phyloP scores from a whole-genome alignment of 2,888 invertebrate genomes.

The Halocaridina rubra region DNA sequence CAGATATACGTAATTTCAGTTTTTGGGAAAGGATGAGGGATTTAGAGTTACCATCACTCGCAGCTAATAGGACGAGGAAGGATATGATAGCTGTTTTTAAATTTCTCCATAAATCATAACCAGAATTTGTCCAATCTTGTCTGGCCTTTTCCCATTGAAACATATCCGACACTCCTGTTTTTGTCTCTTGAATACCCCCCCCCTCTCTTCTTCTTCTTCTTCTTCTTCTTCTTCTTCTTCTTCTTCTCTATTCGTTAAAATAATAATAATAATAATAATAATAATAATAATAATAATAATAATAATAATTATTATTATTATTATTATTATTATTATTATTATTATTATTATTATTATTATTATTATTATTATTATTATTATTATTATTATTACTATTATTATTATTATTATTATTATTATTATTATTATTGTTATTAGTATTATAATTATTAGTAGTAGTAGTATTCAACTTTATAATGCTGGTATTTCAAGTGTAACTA shows the following conservation, averaged over 20 bases:
- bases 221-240: neutral
- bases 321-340: neutral
- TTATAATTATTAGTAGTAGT: neutral
- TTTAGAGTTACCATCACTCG: too few relatives aligned
- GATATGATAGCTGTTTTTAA: too few relatives aligned
- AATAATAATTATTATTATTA: neutral
- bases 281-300: constrained; percentile 14
- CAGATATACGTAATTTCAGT: too few relatives aligned
- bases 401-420: constrained; percentile 3
- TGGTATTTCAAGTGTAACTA: too few relatives aligned
- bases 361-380: constrained; percentile 5
- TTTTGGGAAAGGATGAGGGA: too few relatives aligned
- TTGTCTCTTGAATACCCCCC: neutral
- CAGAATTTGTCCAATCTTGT: too few relatives aligned
- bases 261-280: neutral
- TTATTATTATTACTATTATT: neutral
- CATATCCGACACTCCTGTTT: too few relatives aligned
- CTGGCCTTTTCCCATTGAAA: too few relatives aligned
- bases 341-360: neutral
- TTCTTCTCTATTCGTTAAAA: neutral
- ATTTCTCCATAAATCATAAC: too few relatives aligned
- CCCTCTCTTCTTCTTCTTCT: neutral
- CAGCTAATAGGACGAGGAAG: too few relatives aligned
- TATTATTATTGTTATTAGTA: neutral
- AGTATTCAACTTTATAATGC: too few relatives aligned